Percentiles rank a stretch among this genome's conserved stretches.
Conservation (phyloP, 2,888 invertebrate genomes). For the Metopia argyrocephala region DNA sequence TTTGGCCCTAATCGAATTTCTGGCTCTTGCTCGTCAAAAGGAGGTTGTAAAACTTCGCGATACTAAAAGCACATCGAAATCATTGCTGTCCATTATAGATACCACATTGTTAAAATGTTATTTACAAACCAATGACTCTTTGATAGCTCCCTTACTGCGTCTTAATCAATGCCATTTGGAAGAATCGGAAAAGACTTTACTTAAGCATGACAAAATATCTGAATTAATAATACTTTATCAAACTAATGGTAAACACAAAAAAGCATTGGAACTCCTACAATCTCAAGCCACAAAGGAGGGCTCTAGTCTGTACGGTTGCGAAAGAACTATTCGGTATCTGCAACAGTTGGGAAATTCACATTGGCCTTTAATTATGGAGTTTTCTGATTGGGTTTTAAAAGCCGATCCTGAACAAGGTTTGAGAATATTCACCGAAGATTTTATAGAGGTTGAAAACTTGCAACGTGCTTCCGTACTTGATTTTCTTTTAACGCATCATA, state of each 20-base stretch:
- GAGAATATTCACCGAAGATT: conserved; percentile 91
- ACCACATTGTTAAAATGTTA: conserved; percentile 98
- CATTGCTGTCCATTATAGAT: conserved; percentile 93
- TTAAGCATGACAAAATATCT: conserved; percentile 91
- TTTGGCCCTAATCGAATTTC: conserved; percentile 92
- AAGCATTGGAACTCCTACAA: conserved; percentile 92
- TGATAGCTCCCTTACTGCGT: conserved; percentile 93
- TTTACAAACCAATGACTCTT: conserved; percentile 96
- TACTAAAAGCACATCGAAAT: conserved; percentile 72
- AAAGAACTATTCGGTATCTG: conserved; percentile 92
- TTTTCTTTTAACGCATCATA: conserved; percentile 90
- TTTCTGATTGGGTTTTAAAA: conserved; percentile 94
- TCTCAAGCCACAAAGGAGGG: conserved; percentile 83
- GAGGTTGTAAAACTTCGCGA: conserved; percentile 76
- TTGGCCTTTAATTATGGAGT: conserved; percentile 93
- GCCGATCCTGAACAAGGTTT: conserved; percentile 93
- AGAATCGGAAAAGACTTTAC: conserved; percentile 93
- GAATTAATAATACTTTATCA: conserved; percentile 98
- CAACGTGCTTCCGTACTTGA: conserved; percentile 93
- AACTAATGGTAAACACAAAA: conserved; percentile 93
- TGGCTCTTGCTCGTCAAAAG: conserved; percentile 86
- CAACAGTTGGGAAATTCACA: conserved; percentile 91
- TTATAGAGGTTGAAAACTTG: conserved; percentile 91
- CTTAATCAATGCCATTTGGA: conserved; percentile 95
- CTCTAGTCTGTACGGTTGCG: conserved; percentile 88